Evolutionary conservation across 2,113 vertebrate species (phyloP).

Genomic region (Dipodomys merriami): DNA sequence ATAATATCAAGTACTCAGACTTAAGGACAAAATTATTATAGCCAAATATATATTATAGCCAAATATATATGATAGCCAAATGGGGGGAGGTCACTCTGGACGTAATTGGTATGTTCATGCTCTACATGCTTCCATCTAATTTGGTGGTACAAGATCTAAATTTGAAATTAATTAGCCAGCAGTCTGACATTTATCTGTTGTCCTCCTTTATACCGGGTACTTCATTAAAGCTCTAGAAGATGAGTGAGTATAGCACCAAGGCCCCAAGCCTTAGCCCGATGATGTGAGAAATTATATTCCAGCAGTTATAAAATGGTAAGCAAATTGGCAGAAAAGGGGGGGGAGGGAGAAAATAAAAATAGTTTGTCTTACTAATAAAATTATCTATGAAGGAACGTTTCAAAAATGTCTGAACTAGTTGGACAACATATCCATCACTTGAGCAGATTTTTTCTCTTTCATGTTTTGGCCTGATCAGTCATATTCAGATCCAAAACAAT

Average conservation of each 20-base stretch:
- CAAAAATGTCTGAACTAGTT: background rate
- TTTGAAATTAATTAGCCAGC: background rate
- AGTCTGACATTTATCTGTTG: background rate
- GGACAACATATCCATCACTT: background rate
- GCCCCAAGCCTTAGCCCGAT: background rate
- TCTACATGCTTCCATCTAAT: background rate
- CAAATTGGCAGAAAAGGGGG: background rate
- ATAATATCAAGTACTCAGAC: background rate
- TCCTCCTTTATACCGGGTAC: background rate
- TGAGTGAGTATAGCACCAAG: background rate
- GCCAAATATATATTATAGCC: background rate
- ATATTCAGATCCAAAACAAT: background rate
- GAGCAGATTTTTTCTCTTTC: background rate
- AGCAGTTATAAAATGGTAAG: background rate
- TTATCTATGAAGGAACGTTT: background rate
- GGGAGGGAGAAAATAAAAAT: background rate
- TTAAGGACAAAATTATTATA: background rate
- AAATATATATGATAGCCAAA: background rate
- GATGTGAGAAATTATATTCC: background rate
- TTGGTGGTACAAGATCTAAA: background rate
- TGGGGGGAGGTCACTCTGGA: background rate
- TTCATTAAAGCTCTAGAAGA: background rate
- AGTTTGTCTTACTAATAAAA: background rate
- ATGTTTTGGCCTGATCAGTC: background rate
- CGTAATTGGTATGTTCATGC: too few relatives aligned